Percentiles rank a stretch among this genome's conserved stretches.
Evolutionary conservation across 1,140 invertebrate genomes (phyloP).

Genomic region (Neodiprion virginianus): DNA sequence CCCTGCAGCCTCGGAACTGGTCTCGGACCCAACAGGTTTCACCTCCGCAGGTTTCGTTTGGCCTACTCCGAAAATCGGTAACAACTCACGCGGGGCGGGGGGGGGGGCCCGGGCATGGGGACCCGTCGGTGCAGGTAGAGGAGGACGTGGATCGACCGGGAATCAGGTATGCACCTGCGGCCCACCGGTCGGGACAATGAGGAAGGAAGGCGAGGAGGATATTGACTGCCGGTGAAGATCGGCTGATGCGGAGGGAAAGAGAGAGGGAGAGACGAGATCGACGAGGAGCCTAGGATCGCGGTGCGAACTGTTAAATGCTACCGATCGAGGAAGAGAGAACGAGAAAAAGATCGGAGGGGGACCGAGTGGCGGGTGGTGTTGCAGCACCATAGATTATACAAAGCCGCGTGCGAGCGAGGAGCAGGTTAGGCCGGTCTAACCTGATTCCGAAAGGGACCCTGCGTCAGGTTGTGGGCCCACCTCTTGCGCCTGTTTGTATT

Average conservation of each 20-base stretch:
- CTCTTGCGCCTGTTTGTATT: slow-evolving; percentile 57
- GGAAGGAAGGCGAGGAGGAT: too few species aligned
- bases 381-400: neutral
- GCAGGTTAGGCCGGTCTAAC: slow-evolving; percentile 64
- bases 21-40: too few species aligned
- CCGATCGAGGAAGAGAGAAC: neutral
- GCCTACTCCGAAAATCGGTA: too few species aligned
- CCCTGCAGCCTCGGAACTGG: too few species aligned
- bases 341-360: neutral
- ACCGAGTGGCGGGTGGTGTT: neutral
- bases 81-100: neutral
- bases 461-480: slow-evolving; percentile 56
- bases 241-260: neutral
- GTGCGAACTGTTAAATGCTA: neutral
- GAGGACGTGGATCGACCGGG: too few species aligned
- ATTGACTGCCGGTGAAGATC: too few species aligned
- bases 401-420: slow-evolving; percentile 27
- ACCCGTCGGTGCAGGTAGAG: too few species aligned
- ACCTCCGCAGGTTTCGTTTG: too few species aligned
- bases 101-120: too few species aligned
- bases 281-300: neutral
- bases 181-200: too few species aligned
- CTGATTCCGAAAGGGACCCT: slow-evolving; percentile 61
- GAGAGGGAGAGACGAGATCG: neutral
- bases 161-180: too few species aligned